Evolutionary conservation across 2,888 invertebrate genomes (phyloP), one percentile per base, ranked within the genome.

Genomic region (Silvanus unidentatus): DNA sequence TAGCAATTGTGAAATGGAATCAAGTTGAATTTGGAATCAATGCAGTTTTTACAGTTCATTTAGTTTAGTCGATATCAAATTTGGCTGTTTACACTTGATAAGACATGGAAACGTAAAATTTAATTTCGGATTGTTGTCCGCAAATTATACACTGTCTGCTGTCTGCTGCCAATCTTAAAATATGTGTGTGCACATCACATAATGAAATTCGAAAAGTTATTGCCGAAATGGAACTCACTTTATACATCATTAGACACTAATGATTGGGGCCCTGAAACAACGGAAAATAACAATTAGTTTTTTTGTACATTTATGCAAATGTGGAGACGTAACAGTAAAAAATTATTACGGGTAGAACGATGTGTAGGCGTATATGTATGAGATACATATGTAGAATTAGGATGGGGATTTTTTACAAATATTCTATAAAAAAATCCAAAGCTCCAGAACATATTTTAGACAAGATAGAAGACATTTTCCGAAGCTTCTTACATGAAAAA

Each of bases 41-140:
- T 64, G 64, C 64, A 64, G 57, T 64, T 64, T 63, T 64, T 59
- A 59, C 64, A 54, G 59, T 62, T 63, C 63, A 65, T 65, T 65
- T 62, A 52, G 40, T 49, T 39, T 39, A 57, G 52, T 60, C 60
- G 58, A 60, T 62, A 63, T 60, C 55, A 55, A 61, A 60, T 60
- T 50, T 16, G 9, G 37, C 49, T 64, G 61, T 64, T 65, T 63
- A 64, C 63, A 64, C 63, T 59, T 48, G 60, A 60, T 50, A 55
- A 57, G 55, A 52, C 55, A 45, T 49, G 52, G 46, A 54, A 59
- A 60, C 58, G 54, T 50, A 49, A 60, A 60, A 63, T 64, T 62
- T 53, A 62, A 64, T 64, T 59, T 53, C 47, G 46, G 53, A 59
- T 57, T 54, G 51, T 48, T 53, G 40, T 44, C 48, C n/a, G 32